Evolutionary conservation across 2,888 invertebrate species (phyloP).

Genomic region (Ophonus ardosiacus): DNA sequence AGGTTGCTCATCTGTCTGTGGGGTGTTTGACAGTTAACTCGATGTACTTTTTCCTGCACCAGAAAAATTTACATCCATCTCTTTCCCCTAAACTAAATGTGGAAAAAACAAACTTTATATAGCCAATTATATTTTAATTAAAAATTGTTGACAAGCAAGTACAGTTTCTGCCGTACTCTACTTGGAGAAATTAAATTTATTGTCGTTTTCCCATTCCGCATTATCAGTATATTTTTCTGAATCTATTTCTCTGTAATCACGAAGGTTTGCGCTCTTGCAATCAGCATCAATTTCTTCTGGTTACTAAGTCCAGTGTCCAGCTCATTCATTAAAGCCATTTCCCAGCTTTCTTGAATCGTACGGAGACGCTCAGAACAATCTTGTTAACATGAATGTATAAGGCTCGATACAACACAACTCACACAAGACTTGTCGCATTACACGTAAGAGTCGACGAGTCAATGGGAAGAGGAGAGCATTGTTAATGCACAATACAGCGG

Average conservation of each 20-base stretch:
- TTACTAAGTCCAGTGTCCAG: slow-evolving; percentile 16
- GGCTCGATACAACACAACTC: slow-evolving; percentile 25
- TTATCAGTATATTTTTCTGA: neutral
- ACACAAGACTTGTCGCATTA: slow-evolving; percentile 19
- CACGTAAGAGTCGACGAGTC: slow-evolving; percentile 15
- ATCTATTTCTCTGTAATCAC: slow-evolving; percentile 1
- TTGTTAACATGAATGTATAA: slow-evolving; percentile 49
- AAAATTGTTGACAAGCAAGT: neutral
- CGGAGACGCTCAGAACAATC: slow-evolving; percentile 26
- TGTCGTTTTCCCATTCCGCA: neutral
- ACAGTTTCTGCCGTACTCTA: neutral
- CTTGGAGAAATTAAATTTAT: neutral
- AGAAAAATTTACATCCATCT: too few species aligned
- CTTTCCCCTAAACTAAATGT: too few species aligned
- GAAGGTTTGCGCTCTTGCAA: neutral
- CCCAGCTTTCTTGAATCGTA: slow-evolving; percentile 13
- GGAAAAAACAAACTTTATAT: too few species aligned
- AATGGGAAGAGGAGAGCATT: slow-evolving; percentile 29
- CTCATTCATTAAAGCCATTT: slow-evolving; percentile 40
- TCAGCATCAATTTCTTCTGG: slow-evolving; percentile 18
- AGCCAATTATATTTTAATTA: neutral
- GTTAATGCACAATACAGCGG: neutral
- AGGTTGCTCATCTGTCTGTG: too few species aligned
- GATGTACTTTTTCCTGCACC: too few species aligned
- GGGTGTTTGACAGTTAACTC: too few species aligned